Percentiles rank a stretch among this genome's conserved stretches.
Conservation (phyloP, 1,140 invertebrate species). For the Drosophila parvula region DNA sequence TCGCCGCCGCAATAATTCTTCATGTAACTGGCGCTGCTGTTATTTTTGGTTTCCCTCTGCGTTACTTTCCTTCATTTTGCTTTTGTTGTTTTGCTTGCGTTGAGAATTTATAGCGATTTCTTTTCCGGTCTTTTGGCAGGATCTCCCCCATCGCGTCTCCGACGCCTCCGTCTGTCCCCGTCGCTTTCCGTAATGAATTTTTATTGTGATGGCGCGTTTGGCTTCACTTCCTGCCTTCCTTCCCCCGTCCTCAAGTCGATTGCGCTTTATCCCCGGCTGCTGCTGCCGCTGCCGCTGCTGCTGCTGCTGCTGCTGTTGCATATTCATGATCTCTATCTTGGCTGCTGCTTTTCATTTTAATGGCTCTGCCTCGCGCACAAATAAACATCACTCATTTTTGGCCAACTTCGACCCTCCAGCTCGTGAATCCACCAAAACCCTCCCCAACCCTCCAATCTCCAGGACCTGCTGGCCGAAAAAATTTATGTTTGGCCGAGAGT, state of each 20-base stretch:
- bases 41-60: constrained; percentile 40
- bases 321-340: constrained; percentile 69
- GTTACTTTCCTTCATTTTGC: constrained; percentile 21
- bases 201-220: constrained; percentile 80
- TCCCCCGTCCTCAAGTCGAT: constrained; percentile 7
- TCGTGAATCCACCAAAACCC: neutral
- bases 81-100: constrained; percentile 44
- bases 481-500: constrained; percentile 50
- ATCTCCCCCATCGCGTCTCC: constrained; percentile 9
- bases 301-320: constrained; percentile 62
- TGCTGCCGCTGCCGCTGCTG: constrained; percentile 59
- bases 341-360: constrained; percentile 59
- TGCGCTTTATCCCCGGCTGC: constrained; percentile 22
- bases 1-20: constrained; percentile 79
- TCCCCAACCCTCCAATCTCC: neutral
- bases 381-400: constrained; percentile 75
- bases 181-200: constrained; percentile 77
- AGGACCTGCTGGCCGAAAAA: constrained; percentile 22
- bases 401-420: constrained; percentile 33
- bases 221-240: constrained; percentile 60
- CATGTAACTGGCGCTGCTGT: constrained; percentile 68
- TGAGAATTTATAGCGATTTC: constrained; percentile 79
- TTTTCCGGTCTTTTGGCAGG: constrained; percentile 72
- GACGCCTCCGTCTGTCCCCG: constrained; percentile 19
- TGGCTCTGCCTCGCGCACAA: constrained; percentile 56